Base-by-base conservation (phyloP, 2,888 invertebrate species). In the Drosophila dives region DNA sequence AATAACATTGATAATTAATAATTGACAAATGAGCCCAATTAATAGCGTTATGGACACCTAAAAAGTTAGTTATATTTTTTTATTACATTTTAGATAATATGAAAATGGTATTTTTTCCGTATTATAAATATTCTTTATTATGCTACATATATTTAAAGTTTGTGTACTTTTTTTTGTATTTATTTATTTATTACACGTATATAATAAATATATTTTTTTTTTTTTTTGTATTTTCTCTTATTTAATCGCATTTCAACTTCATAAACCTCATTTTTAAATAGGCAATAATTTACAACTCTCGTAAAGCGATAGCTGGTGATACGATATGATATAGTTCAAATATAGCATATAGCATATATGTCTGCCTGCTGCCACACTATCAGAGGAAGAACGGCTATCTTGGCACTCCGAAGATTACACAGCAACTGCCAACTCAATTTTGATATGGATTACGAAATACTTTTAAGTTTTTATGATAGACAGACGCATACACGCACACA, bases 211-310 rank as follows among this genome's bases (percentile, higher is more conserved):
- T 6, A 1, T 34, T 11, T 6, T 7, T 42, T 51, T 20, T 69
- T 73, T 61, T 40, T 63, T 64, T 72, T 74, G 58, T 62, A 64
- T 62, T 49, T 56, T 55, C 55, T 54, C 58, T 65, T 67, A 60
- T 66, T 60, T 51, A 40, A 34, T 60, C 58, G 54, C 50, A 62
- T 51, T 69, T 65, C n/a, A 60, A 70, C 38, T 23, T n/a, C 2
- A n/a, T 2, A 60, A 53, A 2, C 33, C 59, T 42, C 29, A 29
- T 29, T 29, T 29, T 29, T 29, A 71, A 72, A 70, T 54, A 55
- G 66, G 23, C 68, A 68, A 71, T 72, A 76, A 76, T 72, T 79
- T 48, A 70, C 56, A 58, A 54, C 48, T 62, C 15, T 45, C 23
- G 55, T 15, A 23, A 45, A 53, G 69, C 70, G 42, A 55, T 62